Evolutionary conservation across 2,797 vertebrate species (phyloP), one percentile per base, ranked within the genome.

Genomic region (Botia kubotai): DNA sequence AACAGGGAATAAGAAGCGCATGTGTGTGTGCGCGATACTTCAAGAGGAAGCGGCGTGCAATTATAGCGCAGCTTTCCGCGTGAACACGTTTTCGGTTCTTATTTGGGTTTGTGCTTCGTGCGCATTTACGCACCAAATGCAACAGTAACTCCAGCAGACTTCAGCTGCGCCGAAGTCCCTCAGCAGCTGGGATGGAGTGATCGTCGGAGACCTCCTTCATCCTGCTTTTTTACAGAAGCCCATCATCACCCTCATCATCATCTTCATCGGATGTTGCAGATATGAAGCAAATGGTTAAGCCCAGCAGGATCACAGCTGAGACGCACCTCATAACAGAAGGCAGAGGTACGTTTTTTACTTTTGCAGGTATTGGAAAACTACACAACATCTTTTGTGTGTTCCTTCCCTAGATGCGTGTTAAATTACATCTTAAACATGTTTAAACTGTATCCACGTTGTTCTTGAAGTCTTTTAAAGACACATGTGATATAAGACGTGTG

Each of bases 61-160:
- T 66, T 48, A 48, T 62, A 63, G 29, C 8, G 14, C 26, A 7
- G 52, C 39, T 76, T 82, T 72, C 53, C 74, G 43, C 74, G 33
- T 50, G 57, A 46, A 70, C 73, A 14, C 57, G 14, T 72, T 69
- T 78, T 69, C 75, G 58, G 67, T 72, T 77, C 39, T 77, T 36
- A 36, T 21, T 76, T 36, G 62, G 46, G 62, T 77, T 67, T 57
- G 65, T 26, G 17, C 26, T 12, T 33, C 55, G 43, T 78, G 53
- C 76, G 13, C 53, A 11, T 16, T 50, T 50, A 62, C 67, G n/a
- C 76, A 57, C 23, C 0, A 50, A 58, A 57, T 62, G 67, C 55
- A 58, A 7, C 39, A 48, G 14, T 60, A 26, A 63, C 33, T 77
- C 48, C 21, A 60, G 17, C 14, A 60, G 23, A 78, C 70, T 16